Percentiles rank a stretch among this genome's conserved stretches.
phyloP scores from a whole-genome alignment of 1,140 invertebrate genomes.

The Drosophila obscura region DNA sequence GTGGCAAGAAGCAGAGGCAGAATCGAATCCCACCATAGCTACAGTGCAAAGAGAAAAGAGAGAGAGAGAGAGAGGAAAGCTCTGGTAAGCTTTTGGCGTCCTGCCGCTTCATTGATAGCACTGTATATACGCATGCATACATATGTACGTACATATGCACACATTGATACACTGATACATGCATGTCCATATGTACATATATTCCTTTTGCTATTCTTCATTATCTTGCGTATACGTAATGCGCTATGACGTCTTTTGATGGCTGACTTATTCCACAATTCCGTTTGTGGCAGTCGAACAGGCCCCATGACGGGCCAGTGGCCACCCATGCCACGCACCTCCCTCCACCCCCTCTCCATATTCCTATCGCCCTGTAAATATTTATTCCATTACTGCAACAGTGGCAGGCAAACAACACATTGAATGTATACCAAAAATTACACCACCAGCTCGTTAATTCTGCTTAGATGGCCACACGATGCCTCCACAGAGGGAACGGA shows the following conservation, averaged over 20 bases:
- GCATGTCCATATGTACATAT: background rate
- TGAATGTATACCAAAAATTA: conserved; percentile 19
- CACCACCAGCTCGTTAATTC: conserved; percentile 5
- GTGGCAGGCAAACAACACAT: too few relatives aligned
- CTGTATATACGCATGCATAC: too few relatives aligned
- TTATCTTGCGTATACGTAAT: conserved; percentile 72
- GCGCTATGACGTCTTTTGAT: conserved; percentile 73
- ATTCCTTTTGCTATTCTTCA: conserved; percentile 27
- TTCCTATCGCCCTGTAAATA: conserved; percentile 13
- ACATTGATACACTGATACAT: background rate
- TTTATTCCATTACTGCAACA: conserved; percentile 32
- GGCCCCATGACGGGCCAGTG: background rate
- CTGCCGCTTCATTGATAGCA: conserved; percentile 71
- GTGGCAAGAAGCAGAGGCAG: conserved; percentile 74
- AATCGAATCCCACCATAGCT: conserved; percentile 64
- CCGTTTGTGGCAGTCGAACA: conserved; percentile 6
- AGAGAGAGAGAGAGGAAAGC: conserved; percentile 26
- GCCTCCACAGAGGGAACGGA: conserved; percentile 9
- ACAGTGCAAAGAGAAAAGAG: conserved; percentile 5
- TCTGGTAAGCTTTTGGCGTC: conserved; percentile 69
- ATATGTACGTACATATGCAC: too few relatives aligned
- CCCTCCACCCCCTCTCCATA: too few relatives aligned
- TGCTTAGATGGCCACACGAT: conserved; percentile 8
- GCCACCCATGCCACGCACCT: background rate
- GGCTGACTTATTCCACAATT: conserved; percentile 21